Evolutionary conservation across 2,797 vertebrate genomes (phyloP).

Genomic region (Pogonophryne albipinna): DNA sequence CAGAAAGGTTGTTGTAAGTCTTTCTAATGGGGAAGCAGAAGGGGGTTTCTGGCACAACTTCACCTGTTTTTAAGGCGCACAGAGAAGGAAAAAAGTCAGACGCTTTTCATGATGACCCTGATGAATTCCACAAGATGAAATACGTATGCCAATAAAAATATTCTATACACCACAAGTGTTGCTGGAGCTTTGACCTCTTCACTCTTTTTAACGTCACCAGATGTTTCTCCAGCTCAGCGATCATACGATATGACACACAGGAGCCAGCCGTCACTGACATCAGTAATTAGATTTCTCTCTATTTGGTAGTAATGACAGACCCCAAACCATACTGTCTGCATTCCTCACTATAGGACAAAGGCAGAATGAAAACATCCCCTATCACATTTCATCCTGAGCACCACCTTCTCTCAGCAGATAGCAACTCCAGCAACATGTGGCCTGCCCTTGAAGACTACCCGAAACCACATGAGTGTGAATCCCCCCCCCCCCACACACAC

Average conservation of each 20-base stretch:
- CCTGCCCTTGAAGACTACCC: slow-evolving; percentile 69
- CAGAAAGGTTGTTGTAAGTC: slow-evolving; percentile 7
- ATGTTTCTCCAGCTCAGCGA: slow-evolving; percentile 13
- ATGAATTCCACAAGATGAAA: too few relatives aligned
- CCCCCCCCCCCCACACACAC: slow-evolving; percentile 40
- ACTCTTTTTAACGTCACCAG: slow-evolving; percentile 20
- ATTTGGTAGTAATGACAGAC: slow-evolving; percentile 44
- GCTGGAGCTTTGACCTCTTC: neutral
- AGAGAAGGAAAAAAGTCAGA: too few relatives aligned
- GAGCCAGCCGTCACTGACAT: slow-evolving; percentile 52
- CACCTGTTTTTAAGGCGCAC: too few relatives aligned
- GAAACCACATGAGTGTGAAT: slow-evolving; percentile 78
- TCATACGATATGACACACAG: slow-evolving; percentile 38
- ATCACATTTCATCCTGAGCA: slow-evolving; percentile 68
- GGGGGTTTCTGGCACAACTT: too few relatives aligned
- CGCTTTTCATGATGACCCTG: too few relatives aligned
- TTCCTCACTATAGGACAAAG: slow-evolving; percentile 54
- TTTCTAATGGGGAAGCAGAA: too few relatives aligned
- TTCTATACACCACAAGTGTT: too few relatives aligned
- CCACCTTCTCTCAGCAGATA: slow-evolving; percentile 70
- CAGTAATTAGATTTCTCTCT: slow-evolving; percentile 40
- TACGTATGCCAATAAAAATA: too few relatives aligned
- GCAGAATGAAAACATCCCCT: slow-evolving; percentile 37
- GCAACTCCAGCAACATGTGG: slow-evolving; percentile 73
- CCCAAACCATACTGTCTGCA: slow-evolving; percentile 51